Percentiles rank a stretch among this genome's conserved stretches.
Evolutionary conservation across 2,888 invertebrate species (phyloP).

Genomic region (Erebia ligea): DNA sequence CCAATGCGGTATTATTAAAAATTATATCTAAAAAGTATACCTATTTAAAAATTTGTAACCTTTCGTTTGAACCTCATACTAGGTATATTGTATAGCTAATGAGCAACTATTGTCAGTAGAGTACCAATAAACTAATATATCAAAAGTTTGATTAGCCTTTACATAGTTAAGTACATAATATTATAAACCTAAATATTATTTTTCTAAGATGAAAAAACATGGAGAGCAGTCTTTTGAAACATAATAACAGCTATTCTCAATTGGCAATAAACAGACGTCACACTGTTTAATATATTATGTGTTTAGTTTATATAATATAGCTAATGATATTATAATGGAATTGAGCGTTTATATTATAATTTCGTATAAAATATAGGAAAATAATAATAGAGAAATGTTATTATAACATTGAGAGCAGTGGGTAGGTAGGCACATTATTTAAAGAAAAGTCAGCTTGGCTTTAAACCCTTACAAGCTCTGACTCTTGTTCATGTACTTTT

Average conservation of each 20-base stretch:
- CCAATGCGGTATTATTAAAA: too few species aligned
- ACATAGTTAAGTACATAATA: background rate
- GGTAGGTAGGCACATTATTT: conserved; percentile 12
- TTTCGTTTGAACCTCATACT: background rate
- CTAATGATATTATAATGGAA: conserved; percentile 1
- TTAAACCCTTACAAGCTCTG: conserved; percentile 17
- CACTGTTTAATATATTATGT: background rate
- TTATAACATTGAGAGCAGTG: conserved; percentile 16
- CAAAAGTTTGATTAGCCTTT: background rate
- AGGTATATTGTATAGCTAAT: background rate
- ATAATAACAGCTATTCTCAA: background rate
- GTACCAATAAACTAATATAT: background rate
- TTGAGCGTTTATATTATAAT: background rate
- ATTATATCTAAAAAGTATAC: too few species aligned
- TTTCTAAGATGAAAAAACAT: background rate
- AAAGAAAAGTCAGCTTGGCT: conserved; percentile 14
- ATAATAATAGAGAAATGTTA: conserved; percentile 16
- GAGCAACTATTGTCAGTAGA: background rate
- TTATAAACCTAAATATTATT: background rate
- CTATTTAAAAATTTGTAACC: background rate
- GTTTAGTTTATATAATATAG: too few species aligned
- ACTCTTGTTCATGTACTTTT: conserved; percentile 7
- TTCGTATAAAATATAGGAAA: conserved; percentile 5
- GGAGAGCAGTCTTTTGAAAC: conserved; percentile 4
- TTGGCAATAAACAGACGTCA: conserved; percentile 14